A percentile compares a stretch with the other conserved stretches of the same genome.
Evolutionary conservation across 1,140 invertebrate genomes (phyloP).

Genomic region (Drosophila neocordata): DNA sequence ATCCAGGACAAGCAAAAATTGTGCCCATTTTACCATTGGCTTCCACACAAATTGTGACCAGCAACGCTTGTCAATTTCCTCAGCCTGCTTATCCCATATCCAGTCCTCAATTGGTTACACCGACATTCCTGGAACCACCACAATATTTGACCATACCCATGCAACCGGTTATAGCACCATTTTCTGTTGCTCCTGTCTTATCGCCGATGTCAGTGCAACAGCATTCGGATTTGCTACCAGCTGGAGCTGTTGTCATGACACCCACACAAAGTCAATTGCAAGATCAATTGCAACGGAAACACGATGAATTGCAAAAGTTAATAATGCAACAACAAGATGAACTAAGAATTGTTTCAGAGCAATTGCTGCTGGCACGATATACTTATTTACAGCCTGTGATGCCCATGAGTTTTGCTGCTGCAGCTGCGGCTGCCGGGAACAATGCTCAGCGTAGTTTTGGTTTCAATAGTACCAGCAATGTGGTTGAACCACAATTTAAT

Average conservation of each 20-base stretch:
- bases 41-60: conserved; percentile 53
- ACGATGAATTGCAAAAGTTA: conserved; percentile 92
- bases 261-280: conserved; percentile 87
- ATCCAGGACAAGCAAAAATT: conserved; percentile 49
- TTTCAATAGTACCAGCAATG: conserved; percentile 63
- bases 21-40: conserved; percentile 62
- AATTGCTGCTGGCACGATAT: conserved; percentile 91
- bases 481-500: conserved; percentile 76
- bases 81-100: conserved; percentile 65
- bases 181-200: conserved; percentile 78
- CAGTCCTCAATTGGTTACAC: conserved; percentile 72
- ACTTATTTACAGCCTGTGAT: conserved; percentile 86
- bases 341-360: conserved; percentile 91
- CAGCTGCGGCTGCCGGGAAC: conserved; percentile 24
- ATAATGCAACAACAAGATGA: conserved; percentile 94
- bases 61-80: conserved; percentile 59
- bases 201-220: conserved; percentile 73
- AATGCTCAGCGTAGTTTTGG: conserved; percentile 52
- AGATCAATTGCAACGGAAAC: conserved; percentile 91
- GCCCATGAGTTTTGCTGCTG: conserved; percentile 83
- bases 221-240: conserved; percentile 61
- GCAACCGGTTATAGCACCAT: conserved; percentile 84
- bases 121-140: conserved; percentile 84
- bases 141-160: conserved; percentile 87
- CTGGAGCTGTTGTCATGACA: conserved; percentile 83